Conservation (phyloP, 2,113 vertebrate genomes). For the Pteronura brasiliensis region DNA sequence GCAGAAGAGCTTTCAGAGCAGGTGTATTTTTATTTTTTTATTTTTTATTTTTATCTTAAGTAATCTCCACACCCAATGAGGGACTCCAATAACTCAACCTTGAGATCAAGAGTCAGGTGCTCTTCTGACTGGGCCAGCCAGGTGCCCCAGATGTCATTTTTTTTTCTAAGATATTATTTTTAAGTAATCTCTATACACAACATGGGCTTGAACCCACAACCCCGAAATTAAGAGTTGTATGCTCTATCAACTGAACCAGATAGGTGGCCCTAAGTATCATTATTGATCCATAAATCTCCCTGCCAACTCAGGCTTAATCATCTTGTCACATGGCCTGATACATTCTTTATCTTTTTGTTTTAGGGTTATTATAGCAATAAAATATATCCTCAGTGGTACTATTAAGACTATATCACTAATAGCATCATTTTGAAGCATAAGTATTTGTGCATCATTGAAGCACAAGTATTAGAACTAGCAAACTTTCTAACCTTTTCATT, state of each 20-base stretch:
- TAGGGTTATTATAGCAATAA: background rate
- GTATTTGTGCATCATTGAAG: too few relatives aligned
- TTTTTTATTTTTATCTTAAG: background rate
- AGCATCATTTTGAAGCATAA: background rate
- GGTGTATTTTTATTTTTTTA: background rate
- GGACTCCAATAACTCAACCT: background rate
- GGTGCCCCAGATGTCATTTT: background rate
- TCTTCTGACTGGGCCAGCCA: background rate
- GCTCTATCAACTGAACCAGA: background rate
- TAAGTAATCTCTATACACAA: background rate
- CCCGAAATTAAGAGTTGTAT: background rate
- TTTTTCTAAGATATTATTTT: background rate
- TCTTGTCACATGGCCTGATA: background rate
- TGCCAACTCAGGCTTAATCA: background rate
- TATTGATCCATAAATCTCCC: slow-evolving; percentile 4
- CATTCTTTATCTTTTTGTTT: slow-evolving; percentile 4
- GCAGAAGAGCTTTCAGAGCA: background rate
- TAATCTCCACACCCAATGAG: background rate
- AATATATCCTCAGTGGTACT: background rate
- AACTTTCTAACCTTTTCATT: background rate
- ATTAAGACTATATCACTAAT: background rate
- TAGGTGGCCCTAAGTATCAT: background rate
- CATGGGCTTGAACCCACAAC: background rate
- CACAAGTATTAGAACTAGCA: too few relatives aligned
- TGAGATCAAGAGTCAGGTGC: background rate